A percentile compares a stretch with the other conserved stretches of the same genome.
Conservation (phyloP, 2,113 vertebrate species). For the Saimiri boliviensis region DNA sequence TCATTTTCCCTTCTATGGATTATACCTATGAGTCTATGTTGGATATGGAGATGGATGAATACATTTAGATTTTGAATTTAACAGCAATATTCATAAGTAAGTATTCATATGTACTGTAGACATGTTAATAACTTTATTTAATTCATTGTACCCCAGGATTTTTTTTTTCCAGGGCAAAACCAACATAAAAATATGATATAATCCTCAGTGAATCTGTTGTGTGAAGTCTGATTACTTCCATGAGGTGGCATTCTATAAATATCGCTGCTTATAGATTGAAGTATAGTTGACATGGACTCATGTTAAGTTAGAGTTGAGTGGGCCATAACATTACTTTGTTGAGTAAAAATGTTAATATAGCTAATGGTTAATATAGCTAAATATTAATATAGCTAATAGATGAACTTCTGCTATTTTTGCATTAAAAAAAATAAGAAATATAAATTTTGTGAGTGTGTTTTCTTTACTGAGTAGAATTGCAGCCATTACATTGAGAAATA, state of each 20-base stretch:
- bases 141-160: background rate
- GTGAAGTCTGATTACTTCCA: background rate
- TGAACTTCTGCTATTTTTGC: background rate
- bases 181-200: background rate
- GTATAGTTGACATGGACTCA: background rate
- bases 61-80: background rate
- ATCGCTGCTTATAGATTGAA: background rate
- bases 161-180: background rate
- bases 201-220: background rate
- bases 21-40: background rate
- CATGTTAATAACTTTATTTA: background rate
- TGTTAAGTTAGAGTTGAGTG: background rate
- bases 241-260: background rate
- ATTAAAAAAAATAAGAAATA: background rate
- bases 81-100: background rate
- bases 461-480: background rate
- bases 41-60: background rate
- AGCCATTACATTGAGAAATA: background rate
- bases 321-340: background rate
- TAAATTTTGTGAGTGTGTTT: background rate
- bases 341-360: background rate
- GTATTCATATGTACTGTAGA: background rate
- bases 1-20: background rate
- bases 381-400: background rate
- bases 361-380: background rate